A percentile compares a stretch with the other conserved stretches of the same genome.
Conservation (phyloP, 2,888 invertebrate species). For the Rotaria magnacalcarata region DNA sequence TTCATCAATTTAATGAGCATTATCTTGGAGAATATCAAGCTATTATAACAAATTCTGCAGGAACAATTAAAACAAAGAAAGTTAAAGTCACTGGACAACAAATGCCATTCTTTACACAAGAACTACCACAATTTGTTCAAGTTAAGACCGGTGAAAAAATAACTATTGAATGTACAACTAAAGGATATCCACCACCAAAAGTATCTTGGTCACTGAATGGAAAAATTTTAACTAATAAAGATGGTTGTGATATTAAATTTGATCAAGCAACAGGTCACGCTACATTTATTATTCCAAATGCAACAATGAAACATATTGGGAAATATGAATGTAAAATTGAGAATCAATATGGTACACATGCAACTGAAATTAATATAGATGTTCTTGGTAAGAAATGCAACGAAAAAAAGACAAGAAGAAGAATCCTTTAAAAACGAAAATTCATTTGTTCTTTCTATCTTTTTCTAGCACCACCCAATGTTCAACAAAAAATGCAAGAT, state of each 20-base stretch:
- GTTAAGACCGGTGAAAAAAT: conserved; percentile 30
- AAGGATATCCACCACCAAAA: conserved; percentile 30
- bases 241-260: conserved; percentile 16
- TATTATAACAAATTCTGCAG: neutral
- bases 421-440: neutral
- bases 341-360: conserved; percentile 29
- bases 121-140: neutral
- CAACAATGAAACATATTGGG: neutral
- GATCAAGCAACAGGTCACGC: conserved; percentile 9
- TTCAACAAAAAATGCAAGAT: conserved; percentile 34
- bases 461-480: neutral
- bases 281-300: neutral
- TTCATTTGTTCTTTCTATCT: too few relatives aligned
- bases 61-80: conserved; percentile 1
- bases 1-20: neutral
- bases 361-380: neutral
- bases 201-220: conserved; percentile 2
- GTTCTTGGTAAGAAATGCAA: neutral
- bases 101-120: neutral
- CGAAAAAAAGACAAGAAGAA: too few relatives aligned
- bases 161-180: neutral
- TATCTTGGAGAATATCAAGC: conserved; percentile 19
- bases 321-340: conserved; percentile 35
- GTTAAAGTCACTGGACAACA: neutral
- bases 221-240: neutral